phyloP scores from a whole-genome alignment of 2,888 invertebrate species.

The Nycteola revayana region DNA sequence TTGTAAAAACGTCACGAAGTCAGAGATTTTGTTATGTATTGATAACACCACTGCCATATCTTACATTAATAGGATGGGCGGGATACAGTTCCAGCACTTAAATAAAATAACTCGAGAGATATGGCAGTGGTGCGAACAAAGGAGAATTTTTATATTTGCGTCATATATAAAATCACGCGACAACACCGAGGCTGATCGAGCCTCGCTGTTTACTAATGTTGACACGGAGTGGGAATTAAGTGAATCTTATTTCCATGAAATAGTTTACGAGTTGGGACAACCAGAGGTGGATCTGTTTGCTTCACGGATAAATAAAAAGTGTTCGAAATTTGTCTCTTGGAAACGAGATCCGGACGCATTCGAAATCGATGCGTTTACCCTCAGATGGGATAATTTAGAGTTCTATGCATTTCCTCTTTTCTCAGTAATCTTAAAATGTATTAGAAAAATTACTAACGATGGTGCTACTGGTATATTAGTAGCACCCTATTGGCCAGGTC shows the following conservation, averaged over 20 bases:
- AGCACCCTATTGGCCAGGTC: neutral
- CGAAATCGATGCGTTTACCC: conserved; percentile 1
- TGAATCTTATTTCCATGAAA: neutral
- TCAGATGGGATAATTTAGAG: neutral
- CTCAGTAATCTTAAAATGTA: neutral
- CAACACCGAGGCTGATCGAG: conserved; percentile 4
- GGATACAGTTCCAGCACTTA: conserved; percentile 11
- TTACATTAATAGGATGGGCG: neutral
- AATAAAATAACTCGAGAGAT: conserved; percentile 1
- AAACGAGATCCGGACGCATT: neutral
- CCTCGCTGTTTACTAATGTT: neutral
- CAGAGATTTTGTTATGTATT: conserved; percentile 8
- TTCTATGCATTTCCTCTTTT: conserved; percentile 4
- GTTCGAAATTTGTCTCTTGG: conserved; percentile 5
- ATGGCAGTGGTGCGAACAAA: conserved; percentile 13
- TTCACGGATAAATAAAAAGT: conserved; percentile 6
- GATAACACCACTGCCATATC: conserved; percentile 6
- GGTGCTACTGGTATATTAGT: neutral
- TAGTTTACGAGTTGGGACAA: neutral
- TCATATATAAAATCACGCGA: conserved; percentile 3
- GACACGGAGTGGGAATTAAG: conserved; percentile 2
- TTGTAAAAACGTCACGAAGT: neutral
- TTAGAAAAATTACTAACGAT: neutral
- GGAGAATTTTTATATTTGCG: neutral
- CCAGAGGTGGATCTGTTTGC: conserved; percentile 7